Base-by-base conservation (phyloP, 2,797 vertebrate species). In the Sebastes melanostomus region DNA sequence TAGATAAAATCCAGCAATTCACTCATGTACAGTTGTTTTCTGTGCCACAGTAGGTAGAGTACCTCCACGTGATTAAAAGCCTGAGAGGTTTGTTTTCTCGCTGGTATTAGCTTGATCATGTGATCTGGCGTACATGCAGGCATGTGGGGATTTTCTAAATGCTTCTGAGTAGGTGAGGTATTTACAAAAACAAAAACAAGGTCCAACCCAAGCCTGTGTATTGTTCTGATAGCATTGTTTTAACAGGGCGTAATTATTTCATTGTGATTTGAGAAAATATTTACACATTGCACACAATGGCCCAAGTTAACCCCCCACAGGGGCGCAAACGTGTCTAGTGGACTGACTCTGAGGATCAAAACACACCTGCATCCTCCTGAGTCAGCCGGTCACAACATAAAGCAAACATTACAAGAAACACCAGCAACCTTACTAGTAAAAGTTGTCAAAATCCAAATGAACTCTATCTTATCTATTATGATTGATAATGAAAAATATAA, bases 1-100 rank as follows among this genome's bases (percentile, higher is more conserved):
- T 13, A 52, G 4, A 25, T 25, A 13, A 60, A 36, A 42, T 13
- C 11, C 18, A 3, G 3, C 32, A 14, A 3, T 34, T 32, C 4
- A 2, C 54, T 2, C 55, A 34, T 24, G 22, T 11, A 6, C 5
- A 16, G n/a, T 14, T 66, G 0, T 52, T 73, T 60, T 56, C 71
- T 66, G 50, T 30, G 16, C 30, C 2, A 8, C 2, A 34, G 76
- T 27, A 24, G 50, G 8, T 59, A 22, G 22, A 65, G 18, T 24
- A 20, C 18, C 6, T 14, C 36, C 16, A 61, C 59, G 9, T 29
- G 75, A 70, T 80, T 72, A 78, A 83, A 80, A 88, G 85, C 86
- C 81, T 88, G 66, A 73, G 11, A 66, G 18, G 22, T 65, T 78
- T 86, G 84, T 86, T 86, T 80, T 30, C 68, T 80, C 4, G 11